Conservation (phyloP, 1,140 invertebrate genomes). For the Lethrus apterus region DNA sequence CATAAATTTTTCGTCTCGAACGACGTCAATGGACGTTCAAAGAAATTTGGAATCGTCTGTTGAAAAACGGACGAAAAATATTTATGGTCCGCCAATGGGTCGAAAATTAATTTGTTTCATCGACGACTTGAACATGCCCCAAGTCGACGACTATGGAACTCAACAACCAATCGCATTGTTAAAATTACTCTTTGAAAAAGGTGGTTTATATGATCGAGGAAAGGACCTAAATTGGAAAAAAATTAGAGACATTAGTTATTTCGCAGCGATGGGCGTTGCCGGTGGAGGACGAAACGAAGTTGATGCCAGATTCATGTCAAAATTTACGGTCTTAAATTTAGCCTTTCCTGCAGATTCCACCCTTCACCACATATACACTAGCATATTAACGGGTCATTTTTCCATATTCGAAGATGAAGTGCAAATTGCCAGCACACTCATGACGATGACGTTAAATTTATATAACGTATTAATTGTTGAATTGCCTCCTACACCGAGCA, state of each 20-base stretch:
- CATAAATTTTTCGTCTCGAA: conserved; percentile 86
- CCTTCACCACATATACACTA: conserved; percentile 74
- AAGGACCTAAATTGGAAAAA: conserved; percentile 86
- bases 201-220: conserved; percentile 81
- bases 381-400: conserved; percentile 73
- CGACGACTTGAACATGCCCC: conserved; percentile 92
- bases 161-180: conserved; percentile 87
- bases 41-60: conserved; percentile 76
- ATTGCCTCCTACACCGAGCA: conserved; percentile 82
- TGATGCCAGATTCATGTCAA: conserved; percentile 81
- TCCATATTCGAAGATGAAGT: conserved; percentile 58
- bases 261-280: conserved; percentile 74
- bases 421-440: conserved; percentile 57
- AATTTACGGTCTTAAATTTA: conserved; percentile 82
- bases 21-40: conserved; percentile 82
- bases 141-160: conserved; percentile 78
- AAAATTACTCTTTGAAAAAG: conserved; percentile 76
- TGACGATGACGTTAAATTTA: conserved; percentile 72
- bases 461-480: conserved; percentile 71
- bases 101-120: conserved; percentile 84
- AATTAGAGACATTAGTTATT: conserved; percentile 67
- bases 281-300: conserved; percentile 83
- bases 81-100: conserved; percentile 77
- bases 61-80: conserved; percentile 83
- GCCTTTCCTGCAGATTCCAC: conserved; percentile 70